These are phyloP conservation scores for Cryptophagus acutangulus DNA, from an alignment of 2,888 invertebrate species.

Conservation along the genomic window DNA sequence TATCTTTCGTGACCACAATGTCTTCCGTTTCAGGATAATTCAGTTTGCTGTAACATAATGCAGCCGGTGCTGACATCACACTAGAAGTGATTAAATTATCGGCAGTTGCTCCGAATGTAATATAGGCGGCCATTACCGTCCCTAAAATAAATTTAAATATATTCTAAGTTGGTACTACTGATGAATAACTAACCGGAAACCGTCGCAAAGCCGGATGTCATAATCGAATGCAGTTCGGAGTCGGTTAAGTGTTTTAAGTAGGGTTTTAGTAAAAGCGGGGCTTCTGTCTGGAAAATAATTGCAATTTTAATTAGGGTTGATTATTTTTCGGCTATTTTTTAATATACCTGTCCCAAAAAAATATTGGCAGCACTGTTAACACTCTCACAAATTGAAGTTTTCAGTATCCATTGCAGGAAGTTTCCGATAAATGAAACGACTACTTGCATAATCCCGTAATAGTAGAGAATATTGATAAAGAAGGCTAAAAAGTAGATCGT, in stretches of 20 bases:
- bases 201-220: conserved; percentile 93
- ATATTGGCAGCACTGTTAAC: conserved; percentile 90
- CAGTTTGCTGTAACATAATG: conserved; percentile 84
- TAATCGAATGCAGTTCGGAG: conserved; percentile 89
- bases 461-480: conserved; percentile 83
- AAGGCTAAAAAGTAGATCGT: conserved; percentile 94
- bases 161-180: neutral
- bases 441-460: conserved; percentile 83
- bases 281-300: conserved; percentile 48
- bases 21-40: conserved; percentile 87
- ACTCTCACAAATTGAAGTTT: conserved; percentile 92
- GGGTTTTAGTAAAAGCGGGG: conserved; percentile 82
- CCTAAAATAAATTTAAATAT: conserved; percentile 50
- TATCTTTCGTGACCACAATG: conserved; percentile 69
- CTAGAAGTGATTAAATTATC: conserved; percentile 87
- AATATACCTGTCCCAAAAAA: conserved; percentile 84
- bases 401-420: conserved; percentile 65
- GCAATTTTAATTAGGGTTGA: neutral
- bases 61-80: conserved; percentile 94
- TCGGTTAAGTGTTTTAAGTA: conserved; percentile 79
- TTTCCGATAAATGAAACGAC: conserved; percentile 76
- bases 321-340: neutral
- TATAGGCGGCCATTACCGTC: conserved; percentile 88
- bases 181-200: conserved; percentile 65
- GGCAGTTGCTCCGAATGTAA: conserved; percentile 82